Base-by-base conservation (phyloP, 1,140 invertebrate genomes). In the Vollenhovia emeryi region DNA sequence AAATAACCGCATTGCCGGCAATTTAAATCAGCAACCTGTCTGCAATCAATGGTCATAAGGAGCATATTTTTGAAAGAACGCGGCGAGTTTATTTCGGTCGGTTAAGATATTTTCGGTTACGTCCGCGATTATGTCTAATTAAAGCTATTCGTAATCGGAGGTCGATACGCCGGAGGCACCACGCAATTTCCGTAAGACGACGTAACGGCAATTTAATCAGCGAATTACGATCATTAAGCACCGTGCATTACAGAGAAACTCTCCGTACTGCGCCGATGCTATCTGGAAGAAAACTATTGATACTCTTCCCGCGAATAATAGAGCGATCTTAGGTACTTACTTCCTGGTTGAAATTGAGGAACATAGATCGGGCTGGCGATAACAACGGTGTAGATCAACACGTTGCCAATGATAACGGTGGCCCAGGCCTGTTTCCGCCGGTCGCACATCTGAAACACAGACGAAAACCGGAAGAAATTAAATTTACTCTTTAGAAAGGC, bases 391-490 rank as follows among this genome's bases (percentile, higher is more conserved):
- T 86, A 79, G 57, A 94, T 76, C 66, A 94, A 73, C 59, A 93
- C 83, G 50, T 91, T 92, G 82, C 88, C 87, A 60, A 94, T 74
- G 64, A 93, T 84, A 57, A 93, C 52, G 66, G 87, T n/a, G 64
- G 89, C 66, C 91, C 90, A 91, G 50, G 88, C 59, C 55, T 86
- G 85, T 79, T 87, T 89, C 24, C 87, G 75, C 80, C 87, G 89
- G 66, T 89, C 87, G 87, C 90, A 93, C 93, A 94, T 95, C 94
- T 95, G 91, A 30, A 94, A 94, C 50, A 82, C 59, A 71, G 80
- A 84, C 64, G 55, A 84, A 64, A 36, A 45, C 18, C 33, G 45
- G n/a, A 30, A 62, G 57, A 50, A 27, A 69, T 71, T 68, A 86
- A 8, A 40, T 27, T 30, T 4, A 18, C 18, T 71, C 7, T 45